Conservation (phyloP, 2,797 vertebrate genomes). For the Peromyscus eremicus region DNA sequence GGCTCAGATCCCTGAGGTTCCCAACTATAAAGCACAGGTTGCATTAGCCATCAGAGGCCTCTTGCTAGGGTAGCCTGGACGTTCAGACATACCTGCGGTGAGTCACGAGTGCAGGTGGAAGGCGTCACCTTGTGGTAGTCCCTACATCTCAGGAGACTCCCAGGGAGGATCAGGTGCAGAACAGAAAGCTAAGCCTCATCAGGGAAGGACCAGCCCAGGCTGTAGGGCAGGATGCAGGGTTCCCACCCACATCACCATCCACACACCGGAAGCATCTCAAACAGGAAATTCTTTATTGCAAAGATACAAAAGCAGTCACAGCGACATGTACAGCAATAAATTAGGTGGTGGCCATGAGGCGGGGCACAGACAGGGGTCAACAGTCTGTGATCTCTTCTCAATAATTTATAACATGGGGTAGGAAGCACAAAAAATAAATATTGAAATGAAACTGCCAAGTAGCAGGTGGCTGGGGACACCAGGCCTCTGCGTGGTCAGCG, state of each 20-base stretch:
- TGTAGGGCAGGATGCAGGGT: background rate
- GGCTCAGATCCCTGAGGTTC: background rate
- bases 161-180: too few species aligned
- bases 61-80: background rate
- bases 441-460: constrained; percentile 90
- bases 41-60: fast-evolving
- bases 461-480: constrained; percentile 80
- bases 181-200: background rate
- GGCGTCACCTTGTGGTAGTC: fast-evolving
- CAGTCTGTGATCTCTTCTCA: constrained; percentile 92
- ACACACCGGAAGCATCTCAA: constrained; percentile 82
- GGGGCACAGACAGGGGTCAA: constrained; percentile 91
- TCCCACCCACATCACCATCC: constrained; percentile 53
- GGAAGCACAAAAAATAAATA: constrained; percentile 98
- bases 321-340: constrained; percentile 95
- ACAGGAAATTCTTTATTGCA: constrained; percentile 94
- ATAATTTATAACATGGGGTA: constrained; percentile 95
- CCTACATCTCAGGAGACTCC: background rate
- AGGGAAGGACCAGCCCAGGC: background rate
- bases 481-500: background rate
- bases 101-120: background rate
- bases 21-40: background rate
- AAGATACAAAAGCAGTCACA: constrained; percentile 95
- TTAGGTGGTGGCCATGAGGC: constrained; percentile 93
- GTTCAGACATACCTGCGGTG: background rate